phyloP scores from a whole-genome alignment of 2,797 vertebrate species.

The Melanotaenia parkinsoni region DNA sequence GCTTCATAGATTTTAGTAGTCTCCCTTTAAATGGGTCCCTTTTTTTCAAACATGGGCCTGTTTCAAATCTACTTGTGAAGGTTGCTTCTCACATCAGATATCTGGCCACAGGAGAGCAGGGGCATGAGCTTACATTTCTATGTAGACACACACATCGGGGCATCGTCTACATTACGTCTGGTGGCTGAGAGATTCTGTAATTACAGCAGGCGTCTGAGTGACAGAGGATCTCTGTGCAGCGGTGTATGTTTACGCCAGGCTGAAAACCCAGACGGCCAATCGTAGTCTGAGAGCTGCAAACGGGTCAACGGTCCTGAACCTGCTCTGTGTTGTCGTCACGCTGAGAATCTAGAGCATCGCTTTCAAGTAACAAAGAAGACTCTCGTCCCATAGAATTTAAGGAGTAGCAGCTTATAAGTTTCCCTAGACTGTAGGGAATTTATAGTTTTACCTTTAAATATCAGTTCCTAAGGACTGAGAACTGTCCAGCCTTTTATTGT shows the following conservation, averaged over 20 bases:
- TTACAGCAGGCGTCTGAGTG: slow-evolving; percentile 63
- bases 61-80: slow-evolving; percentile 23
- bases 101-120: background rate
- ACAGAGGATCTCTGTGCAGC: slow-evolving; percentile 30
- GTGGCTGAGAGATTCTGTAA: slow-evolving; percentile 60
- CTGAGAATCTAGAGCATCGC: background rate
- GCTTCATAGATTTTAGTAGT: slow-evolving; percentile 38
- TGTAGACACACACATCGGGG: background rate
- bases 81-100: slow-evolving; percentile 25
- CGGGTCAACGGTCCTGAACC: slow-evolving; percentile 23
- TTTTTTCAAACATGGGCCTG: slow-evolving; percentile 11
- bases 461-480: too few relatives aligned
- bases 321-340: background rate
- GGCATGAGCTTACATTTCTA: slow-evolving; percentile 23
- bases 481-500: too few relatives aligned
- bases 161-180: slow-evolving; percentile 24
- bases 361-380: slow-evolving; percentile 13
- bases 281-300: background rate
- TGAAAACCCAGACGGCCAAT: slow-evolving; percentile 28
- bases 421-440: too few relatives aligned
- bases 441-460: too few relatives aligned
- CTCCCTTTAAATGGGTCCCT: slow-evolving; percentile 48
- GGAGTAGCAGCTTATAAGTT: background rate
- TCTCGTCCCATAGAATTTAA: background rate
- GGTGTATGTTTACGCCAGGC: slow-evolving; percentile 59